Evolutionary conservation across 35 echinoderm and acorn worm species (phyloP).

Genomic region (Eucidaris tribuloides): DNA sequence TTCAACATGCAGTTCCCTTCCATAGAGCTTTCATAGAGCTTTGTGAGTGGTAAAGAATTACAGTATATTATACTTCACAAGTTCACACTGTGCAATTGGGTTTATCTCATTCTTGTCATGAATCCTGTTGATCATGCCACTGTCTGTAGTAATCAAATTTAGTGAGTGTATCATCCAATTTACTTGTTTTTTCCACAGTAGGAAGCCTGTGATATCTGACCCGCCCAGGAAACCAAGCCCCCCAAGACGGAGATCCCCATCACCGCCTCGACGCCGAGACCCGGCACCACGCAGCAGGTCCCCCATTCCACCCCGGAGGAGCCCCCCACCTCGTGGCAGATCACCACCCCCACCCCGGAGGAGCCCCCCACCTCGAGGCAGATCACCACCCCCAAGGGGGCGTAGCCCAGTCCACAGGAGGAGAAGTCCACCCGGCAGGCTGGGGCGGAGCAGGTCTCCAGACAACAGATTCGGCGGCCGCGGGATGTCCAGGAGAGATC

Average conservation of each 20-base stretch:
- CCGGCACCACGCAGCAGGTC: neutral
- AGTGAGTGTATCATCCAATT: neutral
- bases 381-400: neutral
- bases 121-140: neutral
- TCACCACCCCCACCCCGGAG: neutral
- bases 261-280: neutral
- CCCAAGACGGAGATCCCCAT: neutral
- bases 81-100: neutral
- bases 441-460: neutral
- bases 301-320: neutral
- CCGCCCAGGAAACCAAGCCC: neutral
- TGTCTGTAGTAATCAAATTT: neutral
- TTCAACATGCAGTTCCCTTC: too few relatives aligned
- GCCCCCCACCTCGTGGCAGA: neutral
- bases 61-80: too few relatives aligned
- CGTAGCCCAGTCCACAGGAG: neutral
- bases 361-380: neutral
- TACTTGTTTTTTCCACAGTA: conserved; percentile 50
- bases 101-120: neutral
- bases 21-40: too few relatives aligned
- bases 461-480: neutral
- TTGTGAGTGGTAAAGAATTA: too few relatives aligned
- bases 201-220: conserved; percentile 23
- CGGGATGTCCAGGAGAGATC: neutral
- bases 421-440: neutral